Base-by-base conservation (phyloP, 2,888 invertebrate species). In the Marasmarcha lunaedactyla region DNA sequence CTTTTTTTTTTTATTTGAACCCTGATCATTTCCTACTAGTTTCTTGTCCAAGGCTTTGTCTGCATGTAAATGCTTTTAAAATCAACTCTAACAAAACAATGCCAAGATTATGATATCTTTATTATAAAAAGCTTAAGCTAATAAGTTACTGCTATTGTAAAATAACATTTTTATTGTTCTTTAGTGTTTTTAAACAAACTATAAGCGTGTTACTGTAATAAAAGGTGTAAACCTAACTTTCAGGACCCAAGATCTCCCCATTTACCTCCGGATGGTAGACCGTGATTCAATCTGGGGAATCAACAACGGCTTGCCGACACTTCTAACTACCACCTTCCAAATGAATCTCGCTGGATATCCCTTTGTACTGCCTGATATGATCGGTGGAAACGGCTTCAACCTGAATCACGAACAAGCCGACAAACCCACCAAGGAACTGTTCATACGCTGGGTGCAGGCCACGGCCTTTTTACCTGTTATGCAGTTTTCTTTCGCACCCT, bases 401-500 rank as follows among this genome's bases (percentile, higher is more conserved):
- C 43, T 79, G 38, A 66, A 66, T 46, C 69, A 81, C 41, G 71
- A 65, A n/a, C 70, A 71, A 30, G 64, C 78, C 0, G 85, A 79
- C 13, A 58, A 71, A 1, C 83, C 87, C 0, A 85, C 84, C 1
- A 87, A 87, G 43, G 89, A 91, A 57, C 63, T 91, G 37, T 91
- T 89, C 55, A 87, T 93, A 20, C 77, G 94, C 54, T 94, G 94
- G 94, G 77, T 91, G 35, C 90, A 93, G 58, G 88, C 90, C 0
- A 91, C 89, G 42, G 86, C 88, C 0, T 93, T 93, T 57, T 86
- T 95, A 81, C 93, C 94, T 0, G 78, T 87, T 0, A 85, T 94
- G 73, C 93, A 94, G 68, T 92, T 90, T 55, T 93, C 94, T 0
- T 88, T 88, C 42, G 86, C 88, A 0, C 94, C 94, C 0, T 95